Evolutionary conservation across 2,888 invertebrate species (phyloP).

Genomic region (Protodeltote pygarga): DNA sequence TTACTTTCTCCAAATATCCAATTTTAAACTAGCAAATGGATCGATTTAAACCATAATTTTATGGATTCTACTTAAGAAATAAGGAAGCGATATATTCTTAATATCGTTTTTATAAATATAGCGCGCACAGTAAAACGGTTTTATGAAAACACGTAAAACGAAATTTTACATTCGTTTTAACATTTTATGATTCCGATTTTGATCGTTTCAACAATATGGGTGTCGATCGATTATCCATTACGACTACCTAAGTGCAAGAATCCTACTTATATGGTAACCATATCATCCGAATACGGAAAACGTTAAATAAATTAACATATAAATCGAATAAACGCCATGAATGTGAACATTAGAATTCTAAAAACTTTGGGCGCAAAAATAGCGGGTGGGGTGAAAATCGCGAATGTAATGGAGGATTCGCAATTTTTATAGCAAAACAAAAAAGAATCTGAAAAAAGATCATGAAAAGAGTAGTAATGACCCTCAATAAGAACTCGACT

Average conservation of each 20-base stretch:
- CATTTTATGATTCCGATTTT: constrained; percentile 29
- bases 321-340: constrained; percentile 39
- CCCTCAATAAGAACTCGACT: no score
- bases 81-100: no score
- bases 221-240: constrained; percentile 31
- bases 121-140: constrained; percentile 12
- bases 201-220: constrained; percentile 20
- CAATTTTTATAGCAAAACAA: no score
- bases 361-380: constrained; percentile 5
- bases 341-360: constrained; percentile 32
- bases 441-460: no score
- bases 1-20: no score
- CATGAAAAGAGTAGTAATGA: no score
- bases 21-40: no score
- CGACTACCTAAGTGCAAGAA: constrained; percentile 34
- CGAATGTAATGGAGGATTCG: no score
- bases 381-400: constrained; percentile 16
- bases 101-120: not conserved
- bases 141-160: constrained; percentile 13
- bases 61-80: no score
- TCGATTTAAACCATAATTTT: no score
- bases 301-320: constrained; percentile 49
- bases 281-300: constrained; percentile 36
- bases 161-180: no score
- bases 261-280: constrained; percentile 29